Base-by-base conservation (phyloP, 2,113 vertebrate species). In the Silurus asotus region DNA sequence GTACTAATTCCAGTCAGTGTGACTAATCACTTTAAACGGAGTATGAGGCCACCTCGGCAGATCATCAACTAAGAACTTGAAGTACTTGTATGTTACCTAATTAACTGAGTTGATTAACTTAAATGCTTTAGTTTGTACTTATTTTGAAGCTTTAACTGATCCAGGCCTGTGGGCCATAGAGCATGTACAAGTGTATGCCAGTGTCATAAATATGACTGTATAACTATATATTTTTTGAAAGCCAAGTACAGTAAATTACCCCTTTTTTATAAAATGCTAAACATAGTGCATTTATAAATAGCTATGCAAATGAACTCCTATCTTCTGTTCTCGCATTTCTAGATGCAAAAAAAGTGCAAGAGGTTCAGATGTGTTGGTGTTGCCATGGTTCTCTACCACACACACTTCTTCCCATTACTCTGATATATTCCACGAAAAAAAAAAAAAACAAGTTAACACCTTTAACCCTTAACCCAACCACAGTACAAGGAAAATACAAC, bases 301-400 rank as follows among this genome's bases (percentile, higher is more conserved):
- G 55, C 53, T 69, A 61, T 81, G 64, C 55, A 84, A 74, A 87
- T 87, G 59, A 83, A 37, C 37, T 56, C 37, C 70, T 58, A 55
- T 87, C 37, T 53, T 79, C 69, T 81, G 48, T 70, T 81, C 67
- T 83, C 49, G 37, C 69, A 53, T 67, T 81, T 80, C 55, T 69
- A 79, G 10, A 82, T 81, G 61, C 48, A 64, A 78, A 84, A 81
- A 84, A 81, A 67, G 77, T 69, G 67, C 61, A 87, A 11, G 25
- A 56, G 23, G 51, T 64, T 65, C 53, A 72, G 72, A 82, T 89
- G 49, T 79, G 25, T 49, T 78, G 45, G 62, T 79, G 88, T 89
- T 89, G 88, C 88, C 83, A 89, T 89, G 88, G 88, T 85, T 85
- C 76, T 89, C 23, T 37, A 87, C 58, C 64, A 87, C 74, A 87